Conservation (phyloP, 2,797 vertebrate species). For the Pseudochromis fuscus region DNA sequence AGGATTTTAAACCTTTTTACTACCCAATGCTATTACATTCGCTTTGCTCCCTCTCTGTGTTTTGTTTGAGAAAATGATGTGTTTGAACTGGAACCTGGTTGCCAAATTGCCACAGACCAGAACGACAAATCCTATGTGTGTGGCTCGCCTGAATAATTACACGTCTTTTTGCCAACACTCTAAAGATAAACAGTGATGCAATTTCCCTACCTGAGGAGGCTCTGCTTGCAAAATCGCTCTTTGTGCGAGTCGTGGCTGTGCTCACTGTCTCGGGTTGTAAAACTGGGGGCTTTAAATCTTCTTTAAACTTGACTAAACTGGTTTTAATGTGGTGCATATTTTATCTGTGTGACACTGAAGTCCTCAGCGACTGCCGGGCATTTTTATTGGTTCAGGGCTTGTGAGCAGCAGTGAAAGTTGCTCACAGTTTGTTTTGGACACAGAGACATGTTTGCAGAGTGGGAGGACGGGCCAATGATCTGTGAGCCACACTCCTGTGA, state of each 20-base stretch:
- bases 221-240: neutral
- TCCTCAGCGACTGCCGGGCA: neutral
- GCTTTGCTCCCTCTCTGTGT: neutral
- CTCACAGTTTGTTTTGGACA: constrained; percentile 51
- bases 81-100: constrained; percentile 21
- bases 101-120: constrained; percentile 29
- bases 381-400: constrained; percentile 4
- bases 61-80: neutral
- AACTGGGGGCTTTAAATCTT: neutral
- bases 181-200: constrained; percentile 37
- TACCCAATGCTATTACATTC: neutral
- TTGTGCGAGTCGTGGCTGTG: neutral
- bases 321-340: neutral
- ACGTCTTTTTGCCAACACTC: constrained; percentile 14
- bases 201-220: constrained; percentile 11
- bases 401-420: neutral
- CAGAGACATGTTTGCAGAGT: constrained; percentile 31
- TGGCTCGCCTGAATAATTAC: constrained; percentile 43
- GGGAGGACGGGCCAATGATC: neutral
- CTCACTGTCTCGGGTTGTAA: neutral
- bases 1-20: neutral
- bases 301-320: neutral
- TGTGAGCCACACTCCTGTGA: constrained; percentile 28
- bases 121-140: constrained; percentile 30
- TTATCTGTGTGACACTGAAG: constrained; percentile 3